A percentile compares a stretch with the other conserved stretches of the same genome.
Conservation (phyloP, 2,113 vertebrate species). For the Artemisiospiza belli region DNA sequence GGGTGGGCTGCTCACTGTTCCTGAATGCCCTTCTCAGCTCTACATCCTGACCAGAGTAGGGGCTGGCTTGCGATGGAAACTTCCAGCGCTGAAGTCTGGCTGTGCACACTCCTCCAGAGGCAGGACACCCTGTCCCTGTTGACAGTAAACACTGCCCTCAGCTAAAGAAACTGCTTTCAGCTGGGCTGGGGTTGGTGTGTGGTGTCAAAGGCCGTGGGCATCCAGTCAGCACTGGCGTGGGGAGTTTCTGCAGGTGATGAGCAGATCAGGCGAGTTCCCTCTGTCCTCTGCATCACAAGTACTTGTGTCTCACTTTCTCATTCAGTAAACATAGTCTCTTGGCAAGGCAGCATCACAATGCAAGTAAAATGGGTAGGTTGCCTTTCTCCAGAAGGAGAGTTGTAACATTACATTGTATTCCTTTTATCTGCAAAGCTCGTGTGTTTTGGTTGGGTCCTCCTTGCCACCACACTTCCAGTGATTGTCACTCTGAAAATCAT, state of each 20-base stretch:
- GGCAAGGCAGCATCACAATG: constrained; percentile 20
- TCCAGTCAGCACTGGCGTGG: constrained; percentile 11
- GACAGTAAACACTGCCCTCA: constrained; percentile 57
- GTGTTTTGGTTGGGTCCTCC: background rate
- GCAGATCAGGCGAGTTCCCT: constrained; percentile 25
- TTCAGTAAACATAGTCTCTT: constrained; percentile 38
- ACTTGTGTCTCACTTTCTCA: constrained; percentile 24
- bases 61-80: background rate
- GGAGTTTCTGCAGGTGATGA: background rate
- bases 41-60: background rate
- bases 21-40: background rate
- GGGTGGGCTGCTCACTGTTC: background rate
- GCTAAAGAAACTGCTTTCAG: constrained; percentile 8
- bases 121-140: constrained; percentile 40
- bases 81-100: background rate
- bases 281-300: background rate
- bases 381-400: background rate
- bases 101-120: background rate
- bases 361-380: constrained; percentile 14
- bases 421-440: background rate
- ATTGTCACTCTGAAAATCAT: background rate
- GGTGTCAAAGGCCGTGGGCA: background rate
- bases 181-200: background rate
- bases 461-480: background rate
- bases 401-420: background rate